These are phyloP conservation scores for Sphaerophoria taeniata DNA, from an alignment of 2,888 invertebrate genomes.

Conservation along the genomic window DNA sequence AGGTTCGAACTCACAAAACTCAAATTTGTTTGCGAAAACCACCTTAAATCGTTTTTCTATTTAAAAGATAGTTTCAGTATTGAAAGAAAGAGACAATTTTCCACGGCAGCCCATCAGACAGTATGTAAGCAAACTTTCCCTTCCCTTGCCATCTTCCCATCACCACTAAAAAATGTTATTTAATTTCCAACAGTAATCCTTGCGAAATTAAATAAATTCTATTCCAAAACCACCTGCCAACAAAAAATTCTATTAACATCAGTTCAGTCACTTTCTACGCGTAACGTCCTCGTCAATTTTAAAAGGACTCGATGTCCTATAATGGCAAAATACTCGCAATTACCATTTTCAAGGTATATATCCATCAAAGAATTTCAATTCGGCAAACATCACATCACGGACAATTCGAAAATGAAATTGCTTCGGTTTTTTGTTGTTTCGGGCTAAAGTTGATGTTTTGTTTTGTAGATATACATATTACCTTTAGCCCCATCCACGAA, in stretches of 20 bases:
- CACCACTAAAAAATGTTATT: no score
- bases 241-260: not conserved
- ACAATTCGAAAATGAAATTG: conserved; percentile 44
- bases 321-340: conserved; percentile 74
- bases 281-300: not conserved
- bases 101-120: no score
- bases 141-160: no score
- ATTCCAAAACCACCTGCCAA: not conserved
- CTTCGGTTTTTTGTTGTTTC: conserved; percentile 12
- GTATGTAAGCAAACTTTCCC: no score
- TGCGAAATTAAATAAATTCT: no score
- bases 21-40: no score
- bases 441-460: conserved; percentile 14
- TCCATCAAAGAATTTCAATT: conserved; percentile 67
- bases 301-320: conserved; percentile 63
- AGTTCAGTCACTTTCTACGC: not conserved
- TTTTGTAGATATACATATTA: not conserved
- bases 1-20: no score
- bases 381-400: conserved; percentile 70
- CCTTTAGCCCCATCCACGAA: not conserved
- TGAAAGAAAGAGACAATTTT: no score
- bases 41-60: no score
- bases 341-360: conserved; percentile 56
- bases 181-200: no score
- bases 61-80: no score